phyloP scores from a whole-genome alignment of 2,797 vertebrate species.

The Anolis apletophallus region DNA sequence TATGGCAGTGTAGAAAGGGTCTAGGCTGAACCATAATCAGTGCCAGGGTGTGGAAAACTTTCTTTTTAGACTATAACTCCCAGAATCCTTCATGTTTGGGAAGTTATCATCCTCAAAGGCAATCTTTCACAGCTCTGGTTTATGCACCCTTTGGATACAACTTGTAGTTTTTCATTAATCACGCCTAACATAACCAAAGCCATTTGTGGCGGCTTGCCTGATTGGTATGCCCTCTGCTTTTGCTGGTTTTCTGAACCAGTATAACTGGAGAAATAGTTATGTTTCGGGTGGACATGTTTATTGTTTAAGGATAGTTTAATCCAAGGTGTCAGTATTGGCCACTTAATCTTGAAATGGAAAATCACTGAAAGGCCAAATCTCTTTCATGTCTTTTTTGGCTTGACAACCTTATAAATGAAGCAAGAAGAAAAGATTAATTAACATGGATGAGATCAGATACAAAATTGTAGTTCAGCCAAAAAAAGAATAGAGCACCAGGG shows the following conservation, averaged over 20 bases:
- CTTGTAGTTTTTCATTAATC: not conserved
- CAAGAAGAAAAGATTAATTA: conserved; percentile 40
- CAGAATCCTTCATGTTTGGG: too few relatives aligned
- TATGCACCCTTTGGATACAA: not conserved
- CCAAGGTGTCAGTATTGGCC: not conserved
- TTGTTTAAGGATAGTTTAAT: not conserved
- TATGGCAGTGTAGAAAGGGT: too few relatives aligned
- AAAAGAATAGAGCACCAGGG: conserved; percentile 22
- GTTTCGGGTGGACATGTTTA: not conserved
- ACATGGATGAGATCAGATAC: conserved; percentile 38
- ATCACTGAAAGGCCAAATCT: conserved; percentile 30
- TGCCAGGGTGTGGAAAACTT: too few relatives aligned
- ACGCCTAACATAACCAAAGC: not conserved
- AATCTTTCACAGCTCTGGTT: not conserved
- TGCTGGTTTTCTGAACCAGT: not conserved
- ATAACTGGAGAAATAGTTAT: not conserved
- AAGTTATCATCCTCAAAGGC: not conserved
- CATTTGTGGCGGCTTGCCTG: not conserved
- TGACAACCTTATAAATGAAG: conserved; percentile 29
- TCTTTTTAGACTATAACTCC: too few relatives aligned
- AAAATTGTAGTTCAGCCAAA: conserved; percentile 48
- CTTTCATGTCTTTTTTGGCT: conserved; percentile 1
- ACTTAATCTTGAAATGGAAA: not conserved
- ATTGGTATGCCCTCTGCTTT: not conserved
- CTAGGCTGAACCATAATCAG: too few relatives aligned